A percentile compares a stretch with the other conserved stretches of the same genome.
phyloP scores from a whole-genome alignment of 2,113 vertebrate genomes.

The Myotis brandtii region DNA sequence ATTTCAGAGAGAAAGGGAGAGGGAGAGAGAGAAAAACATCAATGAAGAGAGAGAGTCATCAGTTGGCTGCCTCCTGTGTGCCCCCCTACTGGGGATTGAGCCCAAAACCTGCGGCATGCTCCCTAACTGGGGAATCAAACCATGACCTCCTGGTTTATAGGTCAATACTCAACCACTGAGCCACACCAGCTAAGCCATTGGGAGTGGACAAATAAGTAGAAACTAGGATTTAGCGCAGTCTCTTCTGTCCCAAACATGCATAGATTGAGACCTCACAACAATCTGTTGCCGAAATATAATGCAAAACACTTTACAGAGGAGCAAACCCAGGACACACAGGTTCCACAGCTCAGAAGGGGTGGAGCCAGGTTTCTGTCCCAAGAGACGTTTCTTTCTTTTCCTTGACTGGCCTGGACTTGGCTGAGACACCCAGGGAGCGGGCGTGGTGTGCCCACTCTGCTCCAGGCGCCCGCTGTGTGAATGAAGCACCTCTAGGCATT shows the following conservation, averaged over 20 bases:
- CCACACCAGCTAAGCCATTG: background rate
- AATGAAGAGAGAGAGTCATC: no score
- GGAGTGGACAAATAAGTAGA: background rate
- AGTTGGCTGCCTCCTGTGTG: no score
- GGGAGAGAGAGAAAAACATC: no score
- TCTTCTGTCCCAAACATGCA: background rate
- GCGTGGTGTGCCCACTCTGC: accelerated
- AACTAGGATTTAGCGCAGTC: background rate
- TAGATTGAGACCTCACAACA: background rate
- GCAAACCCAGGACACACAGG: no score
- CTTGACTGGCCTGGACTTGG: background rate
- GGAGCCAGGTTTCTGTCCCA: accelerated
- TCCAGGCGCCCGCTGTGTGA: accelerated
- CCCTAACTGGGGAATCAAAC: no score
- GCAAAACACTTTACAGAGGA: background rate
- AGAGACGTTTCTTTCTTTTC: background rate
- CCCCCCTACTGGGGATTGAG: no score
- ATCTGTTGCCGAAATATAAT: background rate
- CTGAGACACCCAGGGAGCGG: background rate
- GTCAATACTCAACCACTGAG: no score
- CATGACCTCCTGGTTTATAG: no score
- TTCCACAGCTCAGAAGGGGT: background rate
- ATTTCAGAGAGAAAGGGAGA: no score
- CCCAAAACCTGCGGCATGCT: no score
- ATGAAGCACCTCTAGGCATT: background rate